Conservation (phyloP, 2,888 invertebrate species). For the Chymomyza fuscimana region DNA sequence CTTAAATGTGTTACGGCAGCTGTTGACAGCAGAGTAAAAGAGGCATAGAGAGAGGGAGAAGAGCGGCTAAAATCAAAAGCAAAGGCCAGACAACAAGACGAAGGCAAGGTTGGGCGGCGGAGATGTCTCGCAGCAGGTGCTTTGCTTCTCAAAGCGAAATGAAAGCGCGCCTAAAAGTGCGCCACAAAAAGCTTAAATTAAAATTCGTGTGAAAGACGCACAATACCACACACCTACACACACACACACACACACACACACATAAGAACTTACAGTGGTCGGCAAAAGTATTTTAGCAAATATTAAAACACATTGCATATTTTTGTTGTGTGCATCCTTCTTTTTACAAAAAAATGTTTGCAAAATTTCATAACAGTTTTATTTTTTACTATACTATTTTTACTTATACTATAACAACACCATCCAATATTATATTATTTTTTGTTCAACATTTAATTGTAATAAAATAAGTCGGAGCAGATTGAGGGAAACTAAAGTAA, state of each 20-base stretch:
- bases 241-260: not conserved
- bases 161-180: constrained; percentile 15
- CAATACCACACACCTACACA: not conserved
- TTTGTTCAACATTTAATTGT: too few species aligned
- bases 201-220: constrained; percentile 43
- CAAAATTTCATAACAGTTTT: too few species aligned
- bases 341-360: too few species aligned
- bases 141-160: constrained; percentile 52
- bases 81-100: constrained; percentile 15
- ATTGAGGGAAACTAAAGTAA: too few species aligned
- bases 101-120: not conserved
- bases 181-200: constrained; percentile 55
- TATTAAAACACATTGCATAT: too few species aligned
- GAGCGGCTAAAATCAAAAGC: constrained; percentile 59
- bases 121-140: constrained; percentile 63
- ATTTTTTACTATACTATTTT: too few species aligned
- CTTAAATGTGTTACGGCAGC: constrained; percentile 65
- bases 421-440: too few species aligned
- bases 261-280: not conserved
- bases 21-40: constrained; percentile 4
- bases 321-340: too few species aligned
- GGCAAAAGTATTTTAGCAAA: too few species aligned
- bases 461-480: too few species aligned
- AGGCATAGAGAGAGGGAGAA: not conserved
- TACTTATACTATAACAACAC: too few species aligned